phyloP scores from a whole-genome alignment of 2,113 vertebrate species.

The Orthonyx spaldingii region DNA sequence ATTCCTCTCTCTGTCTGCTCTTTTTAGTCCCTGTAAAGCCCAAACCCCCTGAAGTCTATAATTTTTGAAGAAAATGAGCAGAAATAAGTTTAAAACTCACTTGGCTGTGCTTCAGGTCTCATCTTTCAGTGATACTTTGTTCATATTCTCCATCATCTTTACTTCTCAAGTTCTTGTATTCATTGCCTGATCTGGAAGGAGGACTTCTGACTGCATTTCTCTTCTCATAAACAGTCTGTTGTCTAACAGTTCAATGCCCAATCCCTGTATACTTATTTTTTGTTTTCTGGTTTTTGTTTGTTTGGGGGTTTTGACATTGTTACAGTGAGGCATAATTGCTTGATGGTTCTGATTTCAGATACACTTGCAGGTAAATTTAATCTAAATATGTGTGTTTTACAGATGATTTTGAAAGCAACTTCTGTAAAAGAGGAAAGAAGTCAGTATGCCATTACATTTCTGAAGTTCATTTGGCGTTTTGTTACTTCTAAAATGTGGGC shows the following conservation, averaged over 20 bases:
- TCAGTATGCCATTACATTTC: background rate
- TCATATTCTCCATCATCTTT: background rate
- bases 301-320: background rate
- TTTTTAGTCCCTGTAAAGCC: background rate
- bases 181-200: background rate
- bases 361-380: background rate
- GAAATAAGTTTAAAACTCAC: background rate
- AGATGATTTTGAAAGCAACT: background rate
- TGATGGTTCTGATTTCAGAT: background rate
- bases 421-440: background rate
- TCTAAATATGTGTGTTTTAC: background rate
- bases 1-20: background rate
- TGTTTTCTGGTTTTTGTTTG: background rate
- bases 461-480: background rate
- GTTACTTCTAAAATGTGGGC: background rate
- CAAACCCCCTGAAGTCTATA: background rate
- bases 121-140: background rate
- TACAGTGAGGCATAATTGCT: background rate
- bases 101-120: background rate
- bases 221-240: background rate
- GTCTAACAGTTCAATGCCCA: background rate
- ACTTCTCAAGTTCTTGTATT: background rate
- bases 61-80: background rate
- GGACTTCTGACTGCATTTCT: background rate
- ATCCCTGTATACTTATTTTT: background rate